phyloP scores from a whole-genome alignment of 2,888 invertebrate species.

The Drosophila infuscata region DNA sequence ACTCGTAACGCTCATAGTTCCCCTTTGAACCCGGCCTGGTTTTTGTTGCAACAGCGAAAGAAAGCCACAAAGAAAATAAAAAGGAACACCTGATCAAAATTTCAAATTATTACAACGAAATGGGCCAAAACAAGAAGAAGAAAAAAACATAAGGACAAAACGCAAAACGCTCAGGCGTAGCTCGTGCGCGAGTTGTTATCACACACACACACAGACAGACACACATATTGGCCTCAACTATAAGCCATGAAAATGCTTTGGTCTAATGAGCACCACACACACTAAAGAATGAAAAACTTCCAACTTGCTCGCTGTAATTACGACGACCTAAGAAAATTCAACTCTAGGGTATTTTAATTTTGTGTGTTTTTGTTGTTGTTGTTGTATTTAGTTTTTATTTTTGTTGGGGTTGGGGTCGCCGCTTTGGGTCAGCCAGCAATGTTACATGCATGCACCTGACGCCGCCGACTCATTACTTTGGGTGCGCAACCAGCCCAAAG shows the following conservation, averaged over 20 bases:
- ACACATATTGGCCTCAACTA: slow-evolving; percentile 12
- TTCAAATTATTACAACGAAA: slow-evolving; percentile 77
- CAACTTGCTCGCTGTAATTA: slow-evolving; percentile 68
- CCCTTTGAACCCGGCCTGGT: slow-evolving; percentile 67
- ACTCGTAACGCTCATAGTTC: slow-evolving; percentile 74
- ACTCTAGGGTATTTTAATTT: slow-evolving; percentile 43
- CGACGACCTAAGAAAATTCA: slow-evolving; percentile 67
- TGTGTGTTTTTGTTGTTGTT: neutral
- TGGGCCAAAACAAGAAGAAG: slow-evolving; percentile 33
- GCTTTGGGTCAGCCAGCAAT: slow-evolving; percentile 57
- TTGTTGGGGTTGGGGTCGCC: slow-evolving; percentile 40
- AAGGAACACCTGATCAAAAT: slow-evolving; percentile 78
- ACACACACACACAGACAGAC: slow-evolving; percentile 36
- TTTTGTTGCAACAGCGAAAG: slow-evolving; percentile 39
- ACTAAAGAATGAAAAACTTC: slow-evolving; percentile 61
- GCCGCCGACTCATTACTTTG: slow-evolving; percentile 72
- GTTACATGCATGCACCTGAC: slow-evolving; percentile 73
- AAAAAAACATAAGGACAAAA: slow-evolving; percentile 66
- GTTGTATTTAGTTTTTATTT: slow-evolving; percentile 24
- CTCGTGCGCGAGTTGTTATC: slow-evolving; percentile 73
- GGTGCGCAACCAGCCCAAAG: slow-evolving; percentile 43
- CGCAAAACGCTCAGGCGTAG: slow-evolving; percentile 45
- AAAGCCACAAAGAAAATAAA: slow-evolving; percentile 56
- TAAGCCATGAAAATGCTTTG: slow-evolving; percentile 70
- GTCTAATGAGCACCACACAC: slow-evolving; percentile 73